A percentile compares a stretch with the other conserved stretches of the same genome.
Conservation (phyloP, 1,140 invertebrate species). For the Caenorhabditis brenneri region DNA sequence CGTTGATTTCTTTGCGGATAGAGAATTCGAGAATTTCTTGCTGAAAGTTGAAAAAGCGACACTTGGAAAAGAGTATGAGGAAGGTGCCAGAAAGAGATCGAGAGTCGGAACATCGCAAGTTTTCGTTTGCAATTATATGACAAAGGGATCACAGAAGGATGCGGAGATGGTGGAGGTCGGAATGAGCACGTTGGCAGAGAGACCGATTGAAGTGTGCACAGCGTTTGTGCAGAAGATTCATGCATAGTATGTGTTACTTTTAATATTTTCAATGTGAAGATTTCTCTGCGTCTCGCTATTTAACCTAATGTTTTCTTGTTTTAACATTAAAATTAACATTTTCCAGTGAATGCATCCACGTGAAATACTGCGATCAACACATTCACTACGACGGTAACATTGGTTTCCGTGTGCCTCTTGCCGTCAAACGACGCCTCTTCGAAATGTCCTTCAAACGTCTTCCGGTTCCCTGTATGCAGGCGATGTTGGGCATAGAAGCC, state of each 20-base stretch:
- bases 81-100: background rate
- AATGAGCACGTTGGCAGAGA: background rate
- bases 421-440: background rate
- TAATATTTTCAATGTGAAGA: too few relatives aligned
- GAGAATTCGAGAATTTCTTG: conserved; percentile 4
- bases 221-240: conserved; percentile 13
- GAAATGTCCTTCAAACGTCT: conserved; percentile 14
- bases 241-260: background rate
- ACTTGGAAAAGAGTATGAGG: background rate
- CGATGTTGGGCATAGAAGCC: background rate
- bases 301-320: too few relatives aligned
- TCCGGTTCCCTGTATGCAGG: conserved; percentile 22
- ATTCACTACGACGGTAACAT: conserved; percentile 18
- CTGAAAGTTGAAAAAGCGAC: conserved; percentile 23
- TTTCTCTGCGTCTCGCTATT: too few relatives aligned
- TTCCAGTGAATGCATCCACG: conserved; percentile 30
- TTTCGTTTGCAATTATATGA: conserved; percentile 22
- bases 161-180: conserved; percentile 1
- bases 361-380: conserved; percentile 21
- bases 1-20: background rate
- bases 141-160: background rate
- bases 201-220: background rate
- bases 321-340: too few relatives aligned
- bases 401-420: background rate
- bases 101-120: background rate